Evolutionary conservation across 2,113 vertebrate genomes (phyloP), one percentile per base, ranked within the genome.

Genomic region (Chascanopsetta lugubris): DNA sequence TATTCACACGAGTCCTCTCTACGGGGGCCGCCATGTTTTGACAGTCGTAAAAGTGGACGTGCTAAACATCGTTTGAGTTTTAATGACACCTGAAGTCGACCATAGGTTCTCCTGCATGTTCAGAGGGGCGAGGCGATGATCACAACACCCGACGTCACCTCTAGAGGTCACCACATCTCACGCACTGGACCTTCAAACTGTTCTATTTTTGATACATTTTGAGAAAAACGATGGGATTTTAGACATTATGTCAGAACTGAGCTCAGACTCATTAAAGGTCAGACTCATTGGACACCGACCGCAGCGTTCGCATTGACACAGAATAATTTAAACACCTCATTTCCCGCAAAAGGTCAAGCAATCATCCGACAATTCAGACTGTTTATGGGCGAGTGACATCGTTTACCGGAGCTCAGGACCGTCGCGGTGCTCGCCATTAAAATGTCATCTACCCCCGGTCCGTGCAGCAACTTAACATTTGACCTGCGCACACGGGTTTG

Each of bases 341-440:
- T 82, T 75, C 48, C 6, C 15, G 30, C 17, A 10, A 69, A 83
- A 84, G 77, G 85, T 85, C 85, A 75, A 68, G 60, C 62, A 63
- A 70, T 85, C 69, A 30, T 13, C 12, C 8, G 34, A 45, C 51
- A 36, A 75, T 62, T 60, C 49, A 38, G 22, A 26, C 10, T 47
- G 59, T 72, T 80, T 70, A 61, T 49, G 2, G 7, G 21, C 3
- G 21, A 22, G 69, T 65, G 30, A 42, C 38, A 26, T 4, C 29
- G 1, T 55, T 63, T 15, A 13, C 53, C 59, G 20, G 62, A 38
- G 53, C 63, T 75, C 63, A 45, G 42, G 27, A 48, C 36, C 9
- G 30, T 67, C 62, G 62, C 29, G 1, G 51, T 8, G 29, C 50
- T 68, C 57, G 2, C 55, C 58, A 20, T 72, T 30, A 48, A 77